phyloP scores from a whole-genome alignment of 2,113 vertebrate genomes.

The Baryphthengus martii region DNA sequence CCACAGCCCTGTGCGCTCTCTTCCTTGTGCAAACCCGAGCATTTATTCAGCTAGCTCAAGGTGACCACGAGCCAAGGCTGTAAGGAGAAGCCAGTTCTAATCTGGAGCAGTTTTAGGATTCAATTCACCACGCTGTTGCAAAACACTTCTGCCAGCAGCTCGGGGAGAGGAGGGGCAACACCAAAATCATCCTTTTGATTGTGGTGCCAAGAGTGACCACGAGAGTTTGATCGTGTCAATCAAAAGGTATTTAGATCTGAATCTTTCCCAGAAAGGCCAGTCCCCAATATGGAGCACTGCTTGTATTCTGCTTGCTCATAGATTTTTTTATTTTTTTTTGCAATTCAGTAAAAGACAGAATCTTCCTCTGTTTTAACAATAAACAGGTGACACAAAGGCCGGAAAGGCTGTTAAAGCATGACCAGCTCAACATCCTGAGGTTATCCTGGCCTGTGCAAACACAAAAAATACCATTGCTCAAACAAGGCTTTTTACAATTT shows the following conservation, averaged over 20 bases:
- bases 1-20: neutral
- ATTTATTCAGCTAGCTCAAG: neutral
- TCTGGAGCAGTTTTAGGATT: neutral
- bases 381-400: conserved; percentile 41
- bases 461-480: neutral
- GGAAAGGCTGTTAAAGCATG: conserved; percentile 13
- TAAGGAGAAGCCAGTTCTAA: neutral
- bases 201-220: neutral
- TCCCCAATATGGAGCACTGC: neutral
- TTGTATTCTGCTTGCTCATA: neutral
- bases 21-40: neutral
- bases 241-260: neutral
- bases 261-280: neutral
- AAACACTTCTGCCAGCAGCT: neutral
- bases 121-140: neutral
- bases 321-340: too few species aligned
- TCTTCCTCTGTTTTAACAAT: conserved; percentile 28
- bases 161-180: neutral
- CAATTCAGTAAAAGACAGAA: neutral
- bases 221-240: neutral
- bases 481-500: neutral
- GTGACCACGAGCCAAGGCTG: neutral
- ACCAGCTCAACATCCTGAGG: conserved; percentile 33
- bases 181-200: neutral
- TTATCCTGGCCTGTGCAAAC: neutral